Conservation (phyloP, 2,888 invertebrate genomes). For the Campoplex nolae region DNA sequence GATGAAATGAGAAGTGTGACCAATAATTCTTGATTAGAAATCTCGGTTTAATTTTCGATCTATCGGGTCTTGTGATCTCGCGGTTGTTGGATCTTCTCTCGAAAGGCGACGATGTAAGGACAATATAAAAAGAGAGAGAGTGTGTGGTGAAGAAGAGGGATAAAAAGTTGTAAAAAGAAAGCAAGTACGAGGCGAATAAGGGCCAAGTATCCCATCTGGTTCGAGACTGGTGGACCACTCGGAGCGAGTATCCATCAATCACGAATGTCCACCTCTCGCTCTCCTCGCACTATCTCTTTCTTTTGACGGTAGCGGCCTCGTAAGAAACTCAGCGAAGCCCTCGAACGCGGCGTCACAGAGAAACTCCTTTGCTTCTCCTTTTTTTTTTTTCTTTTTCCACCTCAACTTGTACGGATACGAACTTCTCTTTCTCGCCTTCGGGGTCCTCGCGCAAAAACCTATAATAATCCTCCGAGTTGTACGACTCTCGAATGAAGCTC, state of each 20-base stretch:
- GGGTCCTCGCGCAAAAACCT: conserved; percentile 53
- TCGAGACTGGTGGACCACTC: conserved; percentile 75
- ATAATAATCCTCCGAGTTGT: conserved; percentile 48
- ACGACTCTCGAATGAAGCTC: conserved; percentile 35
- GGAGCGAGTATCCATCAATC: conserved; percentile 83
- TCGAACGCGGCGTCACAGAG: conserved; percentile 71
- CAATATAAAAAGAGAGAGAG: no score
- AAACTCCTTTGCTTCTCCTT: conserved; percentile 58
- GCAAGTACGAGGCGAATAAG: conserved; percentile 69
- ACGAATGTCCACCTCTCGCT: conserved; percentile 75
- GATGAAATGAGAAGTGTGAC: conserved; percentile 75
- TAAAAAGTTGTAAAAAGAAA: conserved; percentile 40
- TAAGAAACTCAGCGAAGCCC: conserved; percentile 77
- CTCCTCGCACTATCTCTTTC: conserved; percentile 35
- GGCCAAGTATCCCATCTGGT: conserved; percentile 67
- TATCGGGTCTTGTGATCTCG: conserved; percentile 28
- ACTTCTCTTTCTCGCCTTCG: conserved; percentile 51
- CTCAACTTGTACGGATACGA: background rate
- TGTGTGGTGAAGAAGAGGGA: conserved; percentile 32
- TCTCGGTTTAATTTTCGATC: conserved; percentile 63
- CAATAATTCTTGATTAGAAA: conserved; percentile 81
- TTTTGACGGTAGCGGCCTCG: conserved; percentile 77
- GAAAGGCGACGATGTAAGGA: no score
- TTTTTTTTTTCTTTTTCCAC: background rate
- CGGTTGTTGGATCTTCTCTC: conserved; percentile 58